Evolutionary conservation across 2,113 vertebrate species (phyloP).

Genomic region (Melanostigma gelatinosum): DNA sequence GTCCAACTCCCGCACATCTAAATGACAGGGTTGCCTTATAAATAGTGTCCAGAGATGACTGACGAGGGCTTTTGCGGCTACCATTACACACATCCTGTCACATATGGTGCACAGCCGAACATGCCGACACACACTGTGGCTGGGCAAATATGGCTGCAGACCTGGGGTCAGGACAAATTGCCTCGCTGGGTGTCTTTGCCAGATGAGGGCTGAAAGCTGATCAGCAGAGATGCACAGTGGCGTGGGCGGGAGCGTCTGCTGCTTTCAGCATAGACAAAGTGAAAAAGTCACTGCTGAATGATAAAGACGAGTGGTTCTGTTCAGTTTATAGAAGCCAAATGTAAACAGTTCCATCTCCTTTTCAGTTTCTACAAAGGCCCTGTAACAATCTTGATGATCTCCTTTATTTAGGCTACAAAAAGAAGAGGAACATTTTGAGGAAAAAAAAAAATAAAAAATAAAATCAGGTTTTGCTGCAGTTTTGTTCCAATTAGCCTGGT

Average conservation of each 20-base stretch:
- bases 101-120: conserved; percentile 64
- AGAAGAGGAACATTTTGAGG: background rate
- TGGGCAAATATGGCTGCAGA: conserved; percentile 58
- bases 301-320: background rate
- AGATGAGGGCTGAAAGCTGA: conserved; percentile 54
- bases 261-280: background rate
- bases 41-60: conserved; percentile 43
- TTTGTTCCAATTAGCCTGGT: background rate
- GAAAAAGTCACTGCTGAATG: background rate
- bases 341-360: background rate
- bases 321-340: background rate
- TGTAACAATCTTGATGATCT: background rate
- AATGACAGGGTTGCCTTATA: conserved; percentile 51
- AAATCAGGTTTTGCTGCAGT: background rate
- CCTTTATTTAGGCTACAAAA: background rate
- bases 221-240: background rate
- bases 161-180: conserved; percentile 71
- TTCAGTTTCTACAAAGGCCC: background rate
- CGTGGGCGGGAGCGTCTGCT: background rate
- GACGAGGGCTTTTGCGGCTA: conserved; percentile 47
- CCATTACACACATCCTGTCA: conserved; percentile 60
- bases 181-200: conserved; percentile 52
- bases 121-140: conserved; percentile 69
- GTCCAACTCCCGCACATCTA: conserved; percentile 11
- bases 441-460: no score